A percentile compares a stretch with the other conserved stretches of the same genome.
Evolutionary conservation across 2,113 vertebrate species (phyloP).

Genomic region (Stercorarius parasiticus): DNA sequence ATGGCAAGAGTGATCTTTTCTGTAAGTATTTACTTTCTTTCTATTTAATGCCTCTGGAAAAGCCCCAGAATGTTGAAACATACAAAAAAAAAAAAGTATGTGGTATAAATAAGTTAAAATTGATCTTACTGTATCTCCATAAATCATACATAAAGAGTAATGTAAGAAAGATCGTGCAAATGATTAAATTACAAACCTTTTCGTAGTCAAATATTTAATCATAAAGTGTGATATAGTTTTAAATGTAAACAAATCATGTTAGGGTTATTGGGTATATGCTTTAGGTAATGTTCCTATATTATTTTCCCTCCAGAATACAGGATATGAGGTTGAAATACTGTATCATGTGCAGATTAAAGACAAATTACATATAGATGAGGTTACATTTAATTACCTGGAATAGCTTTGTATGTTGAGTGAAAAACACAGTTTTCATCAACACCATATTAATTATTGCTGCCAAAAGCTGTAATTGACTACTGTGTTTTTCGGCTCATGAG

Average conservation of each 20-base stretch:
- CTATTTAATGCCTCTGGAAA: background rate
- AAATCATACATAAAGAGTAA: background rate
- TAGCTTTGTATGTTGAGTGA: slow-evolving; percentile 55
- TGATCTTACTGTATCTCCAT: background rate
- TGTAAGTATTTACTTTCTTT: slow-evolving; percentile 17
- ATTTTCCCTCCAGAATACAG: slow-evolving; percentile 7
- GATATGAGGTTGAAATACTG: slow-evolving; percentile 20
- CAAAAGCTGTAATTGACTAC: slow-evolving; percentile 69
- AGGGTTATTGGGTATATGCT: background rate
- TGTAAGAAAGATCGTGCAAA: background rate
- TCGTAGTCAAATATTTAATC: slow-evolving; percentile 20
- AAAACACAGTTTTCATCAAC: slow-evolving; percentile 67
- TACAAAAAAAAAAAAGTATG: background rate
- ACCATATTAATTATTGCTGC: slow-evolving; percentile 67
- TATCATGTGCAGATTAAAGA: slow-evolving; percentile 36
- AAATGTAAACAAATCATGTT: slow-evolving; percentile 26
- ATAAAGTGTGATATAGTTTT: background rate
- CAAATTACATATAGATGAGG: slow-evolving; percentile 40
- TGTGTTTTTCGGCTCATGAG: slow-evolving; percentile 66
- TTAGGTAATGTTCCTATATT: slow-evolving; percentile 12
- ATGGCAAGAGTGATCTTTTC: background rate
- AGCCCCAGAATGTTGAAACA: background rate
- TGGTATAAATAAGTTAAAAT: background rate
- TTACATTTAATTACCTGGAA: slow-evolving; percentile 63
- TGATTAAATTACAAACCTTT: slow-evolving; percentile 37